These are phyloP conservation scores for Parus major DNA, from an alignment of 2,113 vertebrate species.

Conservation along the genomic window DNA sequence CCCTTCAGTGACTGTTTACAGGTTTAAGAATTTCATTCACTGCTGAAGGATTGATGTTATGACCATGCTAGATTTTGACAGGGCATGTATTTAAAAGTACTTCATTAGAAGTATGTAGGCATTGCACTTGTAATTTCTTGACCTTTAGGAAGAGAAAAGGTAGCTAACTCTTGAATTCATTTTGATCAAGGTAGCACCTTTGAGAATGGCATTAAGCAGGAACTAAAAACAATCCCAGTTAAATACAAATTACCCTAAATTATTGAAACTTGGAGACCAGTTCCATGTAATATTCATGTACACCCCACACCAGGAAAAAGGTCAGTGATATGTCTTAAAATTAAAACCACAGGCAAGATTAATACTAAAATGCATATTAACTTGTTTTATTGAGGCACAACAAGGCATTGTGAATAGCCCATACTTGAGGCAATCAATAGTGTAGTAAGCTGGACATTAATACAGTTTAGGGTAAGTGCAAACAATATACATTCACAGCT, in stretches of 20 bases:
- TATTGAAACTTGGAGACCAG: not conserved
- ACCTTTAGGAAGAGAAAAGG: not conserved
- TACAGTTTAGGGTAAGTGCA: conserved; percentile 78
- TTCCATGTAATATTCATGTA: not conserved
- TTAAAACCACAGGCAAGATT: conserved; percentile 44
- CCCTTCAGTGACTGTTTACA: not conserved
- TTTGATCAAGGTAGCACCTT: not conserved
- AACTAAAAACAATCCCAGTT: not conserved
- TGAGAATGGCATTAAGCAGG: not conserved
- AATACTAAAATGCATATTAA: conserved; percentile 80
- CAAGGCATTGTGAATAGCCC: conserved; percentile 79
- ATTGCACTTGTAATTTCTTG: not conserved
- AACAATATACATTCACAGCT: conserved; percentile 82
- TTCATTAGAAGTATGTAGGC: not conserved
- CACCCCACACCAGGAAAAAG: not conserved
- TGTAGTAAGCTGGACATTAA: conserved; percentile 76
- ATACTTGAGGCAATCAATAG: conserved; percentile 74
- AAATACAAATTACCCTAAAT: not conserved
- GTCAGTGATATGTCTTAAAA: not conserved
- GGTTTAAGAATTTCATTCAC: not conserved
- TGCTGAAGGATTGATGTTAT: not conserved
- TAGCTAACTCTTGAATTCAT: not conserved
- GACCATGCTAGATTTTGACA: not conserved
- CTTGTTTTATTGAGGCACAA: conserved; percentile 90
- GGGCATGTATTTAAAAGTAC: not conserved